These are phyloP conservation scores for Mormyrus hasselquistii DNA, from an alignment of 2,797 vertebrate species.

Conservation along the genomic window DNA sequence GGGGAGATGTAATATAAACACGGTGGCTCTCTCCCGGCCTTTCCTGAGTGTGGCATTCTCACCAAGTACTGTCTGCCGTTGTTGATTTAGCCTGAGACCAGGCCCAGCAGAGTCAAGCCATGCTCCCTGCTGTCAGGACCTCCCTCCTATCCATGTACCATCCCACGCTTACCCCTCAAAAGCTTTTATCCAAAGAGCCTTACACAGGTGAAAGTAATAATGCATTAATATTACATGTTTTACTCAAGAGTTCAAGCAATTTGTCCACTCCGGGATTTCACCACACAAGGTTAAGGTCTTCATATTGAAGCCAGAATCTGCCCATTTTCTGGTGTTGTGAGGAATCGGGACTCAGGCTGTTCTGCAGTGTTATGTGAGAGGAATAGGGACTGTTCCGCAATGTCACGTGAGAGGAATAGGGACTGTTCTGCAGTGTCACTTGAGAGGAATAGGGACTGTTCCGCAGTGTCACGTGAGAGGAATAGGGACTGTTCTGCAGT, in stretches of 20 bases:
- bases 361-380: not conserved
- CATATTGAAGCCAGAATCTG: not conserved
- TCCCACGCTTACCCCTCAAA: not conserved
- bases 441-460: not conserved
- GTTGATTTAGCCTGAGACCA: not conserved
- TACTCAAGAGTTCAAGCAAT: slow-evolving; percentile 9
- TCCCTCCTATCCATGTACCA: not conserved
- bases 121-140: not conserved
- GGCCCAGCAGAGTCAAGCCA: not conserved
- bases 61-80: not conserved
- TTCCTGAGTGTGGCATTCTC: not conserved
- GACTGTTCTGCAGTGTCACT: not conserved
- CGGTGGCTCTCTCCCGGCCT: not conserved
- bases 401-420: not conserved
- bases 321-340: not conserved
- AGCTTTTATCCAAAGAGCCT: slow-evolving; percentile 5
- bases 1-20: slow-evolving; percentile 1
- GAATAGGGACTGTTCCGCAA: not conserved
- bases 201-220: slow-evolving; percentile 1
- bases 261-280: not conserved
- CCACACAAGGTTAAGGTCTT: not conserved
- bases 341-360: not conserved
- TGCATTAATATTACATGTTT: slow-evolving; percentile 10
- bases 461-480: not conserved
- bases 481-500: not conserved